Evolutionary conservation across 2,797 vertebrate species (phyloP).

Genomic region (Pteropus rufus): DNA sequence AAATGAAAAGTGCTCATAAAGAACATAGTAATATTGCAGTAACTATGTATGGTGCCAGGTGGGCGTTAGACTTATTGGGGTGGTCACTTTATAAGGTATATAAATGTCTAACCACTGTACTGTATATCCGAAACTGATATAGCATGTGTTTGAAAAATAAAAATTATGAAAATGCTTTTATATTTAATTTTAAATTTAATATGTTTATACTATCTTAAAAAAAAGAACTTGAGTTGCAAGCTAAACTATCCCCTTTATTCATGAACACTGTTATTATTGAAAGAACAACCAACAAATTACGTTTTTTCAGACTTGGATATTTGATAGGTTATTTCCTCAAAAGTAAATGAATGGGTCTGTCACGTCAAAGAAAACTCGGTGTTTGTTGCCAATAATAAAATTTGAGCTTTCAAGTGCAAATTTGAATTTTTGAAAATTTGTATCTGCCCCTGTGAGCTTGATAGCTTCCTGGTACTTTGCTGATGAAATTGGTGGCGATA

Average conservation of each 20-base stretch:
- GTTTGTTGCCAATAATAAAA: not conserved
- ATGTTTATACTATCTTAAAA: not conserved
- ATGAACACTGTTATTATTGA: not conserved
- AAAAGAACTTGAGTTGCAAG: not conserved
- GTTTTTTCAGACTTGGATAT: not conserved
- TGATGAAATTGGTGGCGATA: not conserved
- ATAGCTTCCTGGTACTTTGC: not conserved
- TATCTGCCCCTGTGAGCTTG: not conserved
- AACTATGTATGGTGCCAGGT: accelerated
- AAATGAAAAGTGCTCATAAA: not conserved
- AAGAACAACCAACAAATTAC: not conserved
- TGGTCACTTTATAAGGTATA: accelerated
- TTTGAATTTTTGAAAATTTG: not conserved
- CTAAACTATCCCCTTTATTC: not conserved
- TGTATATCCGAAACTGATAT: no score
- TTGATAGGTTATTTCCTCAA: not conserved
- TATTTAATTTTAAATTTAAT: not conserved
- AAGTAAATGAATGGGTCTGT: not conserved
- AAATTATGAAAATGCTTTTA: not conserved
- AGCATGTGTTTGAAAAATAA: not conserved
- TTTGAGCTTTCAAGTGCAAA: not conserved
- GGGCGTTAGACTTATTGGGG: not conserved
- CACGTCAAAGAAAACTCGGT: not conserved
- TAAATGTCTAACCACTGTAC: not conserved
- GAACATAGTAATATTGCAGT: accelerated